These are phyloP conservation scores for Strigamia maritima DNA, from an alignment of 2,888 invertebrate genomes.

Conservation along the genomic window DNA sequence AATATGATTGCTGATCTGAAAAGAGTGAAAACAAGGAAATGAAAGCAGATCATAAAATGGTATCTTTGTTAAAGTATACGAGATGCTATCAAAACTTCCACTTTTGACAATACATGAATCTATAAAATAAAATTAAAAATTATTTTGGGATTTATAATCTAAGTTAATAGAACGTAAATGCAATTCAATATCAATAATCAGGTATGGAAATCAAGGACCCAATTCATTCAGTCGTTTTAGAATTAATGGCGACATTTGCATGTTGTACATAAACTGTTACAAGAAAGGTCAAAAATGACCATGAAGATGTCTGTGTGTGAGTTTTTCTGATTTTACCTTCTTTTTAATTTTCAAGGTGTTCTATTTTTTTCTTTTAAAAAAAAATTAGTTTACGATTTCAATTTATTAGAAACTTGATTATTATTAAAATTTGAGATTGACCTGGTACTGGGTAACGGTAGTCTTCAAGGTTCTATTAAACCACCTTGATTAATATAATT, in stretches of 20 bases:
- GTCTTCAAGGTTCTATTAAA: slow-evolving; percentile 12
- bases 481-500: slow-evolving; percentile 16
- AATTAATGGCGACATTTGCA: not conserved
- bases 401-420: not conserved
- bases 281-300: not conserved
- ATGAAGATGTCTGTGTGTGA: not conserved
- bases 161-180: not conserved
- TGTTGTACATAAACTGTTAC: not conserved
- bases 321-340: too few species aligned
- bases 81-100: too few species aligned
- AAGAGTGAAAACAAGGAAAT: too few species aligned
- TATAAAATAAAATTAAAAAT: too few species aligned
- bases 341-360: too few species aligned
- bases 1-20: too few species aligned
- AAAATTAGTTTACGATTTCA: not conserved
- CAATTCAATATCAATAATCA: not conserved
- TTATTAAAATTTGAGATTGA: not conserved
- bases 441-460: slow-evolving; percentile 18
- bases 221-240: not conserved
- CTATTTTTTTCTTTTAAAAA: too few species aligned
- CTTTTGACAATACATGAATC: too few species aligned
- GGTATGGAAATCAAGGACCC: not conserved
- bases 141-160: not conserved
- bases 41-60: too few species aligned
- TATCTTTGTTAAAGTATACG: too few species aligned